A percentile compares a stretch with the other conserved stretches of the same genome.
These are phyloP conservation scores for Drusus annulatus DNA, from an alignment of 1,140 invertebrate species.

Conservation along the genomic window DNA sequence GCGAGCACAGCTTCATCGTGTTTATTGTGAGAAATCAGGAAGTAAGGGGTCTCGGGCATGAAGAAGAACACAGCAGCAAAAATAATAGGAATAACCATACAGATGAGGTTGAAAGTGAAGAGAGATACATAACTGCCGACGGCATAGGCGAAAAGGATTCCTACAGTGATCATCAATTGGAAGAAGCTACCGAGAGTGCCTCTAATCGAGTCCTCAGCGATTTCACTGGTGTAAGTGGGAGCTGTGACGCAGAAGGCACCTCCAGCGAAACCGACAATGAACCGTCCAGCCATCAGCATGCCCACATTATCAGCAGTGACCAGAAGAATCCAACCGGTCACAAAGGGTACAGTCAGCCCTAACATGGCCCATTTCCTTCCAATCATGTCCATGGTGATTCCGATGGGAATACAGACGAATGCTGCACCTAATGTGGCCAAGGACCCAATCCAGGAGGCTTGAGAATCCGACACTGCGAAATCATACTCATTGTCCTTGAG, in stretches of 20 bases:
- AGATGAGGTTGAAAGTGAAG: constrained; percentile 77
- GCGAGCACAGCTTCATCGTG: constrained; percentile 76
- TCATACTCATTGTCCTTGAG: constrained; percentile 69
- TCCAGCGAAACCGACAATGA: constrained; percentile 81
- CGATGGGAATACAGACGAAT: constrained; percentile 80
- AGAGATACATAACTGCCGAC: constrained; percentile 76
- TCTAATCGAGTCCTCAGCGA: constrained; percentile 83
- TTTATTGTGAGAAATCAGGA: constrained; percentile 73
- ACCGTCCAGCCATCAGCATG: constrained; percentile 81
- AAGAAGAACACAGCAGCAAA: constrained; percentile 80
- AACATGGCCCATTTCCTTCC: constrained; percentile 85
- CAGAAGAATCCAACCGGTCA: constrained; percentile 84
- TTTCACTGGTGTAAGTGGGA: constrained; percentile 88
- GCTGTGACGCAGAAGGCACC: constrained; percentile 84
- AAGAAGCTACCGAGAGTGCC: constrained; percentile 86
- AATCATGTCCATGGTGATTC: constrained; percentile 80
- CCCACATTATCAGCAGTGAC: constrained; percentile 77
- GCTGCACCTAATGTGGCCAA: constrained; percentile 81
- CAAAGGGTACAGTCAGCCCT: constrained; percentile 79
- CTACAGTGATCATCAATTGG: constrained; percentile 83
- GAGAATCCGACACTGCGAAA: constrained; percentile 68
- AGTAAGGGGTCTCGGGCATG: constrained; percentile 85
- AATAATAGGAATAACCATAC: constrained; percentile 77
- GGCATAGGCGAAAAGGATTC: constrained; percentile 80
- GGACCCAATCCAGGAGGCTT: constrained; percentile 83